Percentiles rank a stretch among this genome's conserved stretches.
Evolutionary conservation across 92 coral and sea anemone species (phyloP).

Genomic region (Diadumene lineata): DNA sequence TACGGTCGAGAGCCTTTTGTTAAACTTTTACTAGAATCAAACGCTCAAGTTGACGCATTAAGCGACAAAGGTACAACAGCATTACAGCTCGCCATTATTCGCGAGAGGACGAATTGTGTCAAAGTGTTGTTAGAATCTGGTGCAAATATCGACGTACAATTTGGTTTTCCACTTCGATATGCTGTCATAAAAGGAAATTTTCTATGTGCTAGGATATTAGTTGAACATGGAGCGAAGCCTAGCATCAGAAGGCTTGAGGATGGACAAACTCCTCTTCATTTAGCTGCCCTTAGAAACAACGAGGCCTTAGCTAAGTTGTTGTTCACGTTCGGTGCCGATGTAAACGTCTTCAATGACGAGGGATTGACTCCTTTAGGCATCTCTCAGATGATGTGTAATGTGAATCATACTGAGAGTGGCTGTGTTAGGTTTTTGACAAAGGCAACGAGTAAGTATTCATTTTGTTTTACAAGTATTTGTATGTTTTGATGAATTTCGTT

Average conservation of each 20-base stretch:
- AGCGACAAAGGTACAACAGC: constrained; percentile 96
- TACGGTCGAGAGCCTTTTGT: constrained; percentile 89
- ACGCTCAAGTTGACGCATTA: constrained; percentile 77
- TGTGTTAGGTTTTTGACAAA: constrained; percentile 65
- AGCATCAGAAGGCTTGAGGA: constrained; percentile 78
- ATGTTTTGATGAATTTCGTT: no score
- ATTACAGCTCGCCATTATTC: constrained; percentile 88
- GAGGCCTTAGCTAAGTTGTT: constrained; percentile 72
- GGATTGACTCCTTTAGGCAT: constrained; percentile 83
- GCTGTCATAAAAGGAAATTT: constrained; percentile 85
- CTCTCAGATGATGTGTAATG: constrained; percentile 76
- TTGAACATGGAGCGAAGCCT: constrained; percentile 75
- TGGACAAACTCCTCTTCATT: constrained; percentile 82
- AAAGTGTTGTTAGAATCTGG: constrained; percentile 72
- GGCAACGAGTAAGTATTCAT: constrained; percentile 69
- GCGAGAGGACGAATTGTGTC: constrained; percentile 80
- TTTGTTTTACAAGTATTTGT: background rate
- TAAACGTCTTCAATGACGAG: constrained; percentile 74
- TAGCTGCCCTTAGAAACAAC: constrained; percentile 78
- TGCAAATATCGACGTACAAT: constrained; percentile 83
- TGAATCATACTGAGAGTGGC: constrained; percentile 58
- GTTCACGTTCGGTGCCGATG: constrained; percentile 87
- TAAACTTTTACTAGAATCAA: constrained; percentile 64
- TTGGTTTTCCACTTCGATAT: constrained; percentile 83
- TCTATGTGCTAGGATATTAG: constrained; percentile 72